Conservation (phyloP, 2,113 vertebrate genomes). For the Cervus canadensis region DNA sequence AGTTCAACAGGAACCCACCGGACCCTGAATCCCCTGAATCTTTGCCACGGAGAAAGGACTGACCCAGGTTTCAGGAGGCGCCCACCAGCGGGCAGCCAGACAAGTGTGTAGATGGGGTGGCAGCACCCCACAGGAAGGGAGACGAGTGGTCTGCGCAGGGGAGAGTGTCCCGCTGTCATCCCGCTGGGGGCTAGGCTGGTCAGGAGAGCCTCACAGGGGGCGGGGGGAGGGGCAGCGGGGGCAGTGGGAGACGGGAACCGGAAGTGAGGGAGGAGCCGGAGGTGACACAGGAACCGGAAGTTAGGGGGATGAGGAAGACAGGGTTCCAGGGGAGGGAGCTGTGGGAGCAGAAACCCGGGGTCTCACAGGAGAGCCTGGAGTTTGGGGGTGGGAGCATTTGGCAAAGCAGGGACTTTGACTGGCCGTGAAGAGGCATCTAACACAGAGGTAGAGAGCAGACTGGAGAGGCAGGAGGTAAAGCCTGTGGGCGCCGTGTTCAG, state of each 20-base stretch:
- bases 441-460: neutral
- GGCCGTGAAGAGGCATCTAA: neutral
- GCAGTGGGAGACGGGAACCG: neutral
- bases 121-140: too few relatives aligned
- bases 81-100: rapidly evolving
- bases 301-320: rapidly evolving
- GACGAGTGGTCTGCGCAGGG: rapidly evolving
- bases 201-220: neutral
- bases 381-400: rapidly evolving
- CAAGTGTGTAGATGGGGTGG: neutral
- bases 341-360: neutral
- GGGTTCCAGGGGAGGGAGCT: neutral
- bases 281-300: neutral
- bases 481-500: rapidly evolving
- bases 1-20: neutral
- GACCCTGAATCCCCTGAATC: neutral
- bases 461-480: neutral
- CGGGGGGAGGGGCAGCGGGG: rapidly evolving
- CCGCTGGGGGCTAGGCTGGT: neutral
- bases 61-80: neutral
- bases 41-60: neutral
- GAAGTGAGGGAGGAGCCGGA: neutral
- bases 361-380: rapidly evolving
- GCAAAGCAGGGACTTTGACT: rapidly evolving
- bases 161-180: neutral